Base-by-base conservation (phyloP, 2,113 vertebrate species). In the Sitta europaea region DNA sequence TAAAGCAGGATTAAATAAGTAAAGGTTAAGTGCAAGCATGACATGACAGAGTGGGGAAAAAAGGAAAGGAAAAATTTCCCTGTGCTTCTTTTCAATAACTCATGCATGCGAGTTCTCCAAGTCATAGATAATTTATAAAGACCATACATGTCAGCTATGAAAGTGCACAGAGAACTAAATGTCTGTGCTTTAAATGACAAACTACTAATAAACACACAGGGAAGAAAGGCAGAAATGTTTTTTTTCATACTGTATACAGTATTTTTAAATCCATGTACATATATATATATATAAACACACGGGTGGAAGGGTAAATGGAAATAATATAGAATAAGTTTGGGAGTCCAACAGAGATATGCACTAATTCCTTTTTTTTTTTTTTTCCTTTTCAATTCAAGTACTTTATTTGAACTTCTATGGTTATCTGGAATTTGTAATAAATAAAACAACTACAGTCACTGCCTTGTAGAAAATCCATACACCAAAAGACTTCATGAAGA, bases 1-100 rank as follows among this genome's bases (percentile, higher is more conserved):
- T 95, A 87, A 86, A 96, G 87, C 66, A 54, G 50, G 86, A 96
- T 96, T 92, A 92, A 95, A 84, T 57, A 79, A 92, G 89, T 81
- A 89, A 94, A 96, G 87, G 95, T 96, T 95, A 96, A 97, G 66
- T 82, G 84, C 90, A 91, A 71, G 50, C 29, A 66, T 22, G 54
- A 79, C 84, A 79, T 79, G 87, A 76, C 2, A 54, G 50, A 96
- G 54, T 0, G 0, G 31, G 18, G 35, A 3, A 24, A 83, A 80
- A 82, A 36, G 29, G 36, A 45, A 77, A 67, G 68, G 33, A 73
- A 87, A 86, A 90, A 82, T n/a, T 42, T 82, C 50, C 23, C 29
- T 14, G 35, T 74, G 23, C 61, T 63, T 54, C 51, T 87, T 93
- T 73, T 57, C 58, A 47, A 47, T 87, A 76, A 79, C 36, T 91